Evolutionary conservation across 1,140 invertebrate genomes (phyloP).

Genomic region (Sinella curviseta): DNA sequence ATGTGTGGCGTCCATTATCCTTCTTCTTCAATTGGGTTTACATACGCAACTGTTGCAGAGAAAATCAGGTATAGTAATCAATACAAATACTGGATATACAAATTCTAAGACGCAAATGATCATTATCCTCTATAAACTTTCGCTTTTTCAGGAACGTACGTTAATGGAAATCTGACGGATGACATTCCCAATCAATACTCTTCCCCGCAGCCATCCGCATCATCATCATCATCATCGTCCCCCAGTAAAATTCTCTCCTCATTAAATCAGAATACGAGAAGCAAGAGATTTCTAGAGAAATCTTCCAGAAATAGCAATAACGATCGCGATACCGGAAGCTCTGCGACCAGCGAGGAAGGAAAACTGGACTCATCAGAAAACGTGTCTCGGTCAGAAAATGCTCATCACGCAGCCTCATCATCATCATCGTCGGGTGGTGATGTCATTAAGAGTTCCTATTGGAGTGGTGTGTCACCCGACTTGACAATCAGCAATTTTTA

Average conservation of each 20-base stretch:
- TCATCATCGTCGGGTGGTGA: too few species aligned
- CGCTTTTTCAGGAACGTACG: neutral
- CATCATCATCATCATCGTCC: neutral
- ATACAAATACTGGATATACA: too few species aligned
- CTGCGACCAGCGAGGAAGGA: neutral
- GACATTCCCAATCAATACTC: neutral
- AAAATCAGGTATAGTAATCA: neutral
- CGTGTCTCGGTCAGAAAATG: too few species aligned
- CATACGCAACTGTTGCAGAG: constrained; percentile 7
- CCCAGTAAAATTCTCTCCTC: neutral
- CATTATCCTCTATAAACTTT: too few species aligned
- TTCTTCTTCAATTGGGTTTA: constrained; percentile 17
- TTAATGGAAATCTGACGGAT: neutral
- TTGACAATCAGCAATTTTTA: constrained; percentile 20
- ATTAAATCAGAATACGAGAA: neutral
- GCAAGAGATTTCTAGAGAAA: neutral
- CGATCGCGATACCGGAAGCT: neutral
- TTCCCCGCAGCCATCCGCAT: neutral
- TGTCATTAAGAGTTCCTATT: neutral
- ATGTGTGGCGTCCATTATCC: neutral
- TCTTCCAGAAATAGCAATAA: neutral
- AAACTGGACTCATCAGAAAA: too few species aligned
- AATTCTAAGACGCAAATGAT: too few species aligned
- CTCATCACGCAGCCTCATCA: too few species aligned
- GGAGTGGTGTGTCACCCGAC: neutral